Percentiles rank a stretch among this genome's conserved stretches.
Evolutionary conservation across 2,888 invertebrate genomes (phyloP).

Genomic region (Metacarcinus magister): DNA sequence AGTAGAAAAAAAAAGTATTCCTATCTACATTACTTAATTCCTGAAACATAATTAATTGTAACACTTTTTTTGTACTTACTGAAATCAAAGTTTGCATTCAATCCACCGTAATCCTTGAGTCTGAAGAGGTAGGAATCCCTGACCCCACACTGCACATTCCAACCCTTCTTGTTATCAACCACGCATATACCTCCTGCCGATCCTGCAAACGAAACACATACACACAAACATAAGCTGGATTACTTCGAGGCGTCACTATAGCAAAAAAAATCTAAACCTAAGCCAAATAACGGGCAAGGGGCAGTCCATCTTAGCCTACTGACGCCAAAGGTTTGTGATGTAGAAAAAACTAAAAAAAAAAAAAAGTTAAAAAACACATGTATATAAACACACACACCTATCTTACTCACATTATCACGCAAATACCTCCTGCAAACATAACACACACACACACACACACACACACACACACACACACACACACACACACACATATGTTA

Average conservation of each 20-base stretch:
- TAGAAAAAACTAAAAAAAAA: too few relatives aligned
- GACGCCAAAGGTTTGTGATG: too few relatives aligned
- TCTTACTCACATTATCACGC: too few relatives aligned
- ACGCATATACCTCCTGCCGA: conserved; percentile 76
- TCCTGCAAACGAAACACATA: conserved; percentile 66
- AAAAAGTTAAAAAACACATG: too few relatives aligned
- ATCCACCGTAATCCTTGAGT: conserved; percentile 80
- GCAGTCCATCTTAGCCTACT: too few relatives aligned
- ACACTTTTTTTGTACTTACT: conserved; percentile 67
- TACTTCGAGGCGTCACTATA: too few relatives aligned
- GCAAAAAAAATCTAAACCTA: too few relatives aligned
- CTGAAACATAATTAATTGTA: too few relatives aligned
- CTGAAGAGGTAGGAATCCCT: conserved; percentile 81
- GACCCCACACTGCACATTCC: conserved; percentile 80
- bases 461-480: background rate
- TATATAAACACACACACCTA: too few relatives aligned
- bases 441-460: too few relatives aligned
- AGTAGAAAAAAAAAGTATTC: background rate
- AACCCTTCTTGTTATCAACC: conserved; percentile 81
- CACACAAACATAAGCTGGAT: background rate
- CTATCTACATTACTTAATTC: background rate
- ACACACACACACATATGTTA: background rate
- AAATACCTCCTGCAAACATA: too few relatives aligned
- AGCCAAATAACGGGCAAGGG: too few relatives aligned
- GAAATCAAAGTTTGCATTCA: conserved; percentile 81